Evolutionary conservation across 1,140 invertebrate genomes (phyloP).

Genomic region (Orussus abietinus): DNA sequence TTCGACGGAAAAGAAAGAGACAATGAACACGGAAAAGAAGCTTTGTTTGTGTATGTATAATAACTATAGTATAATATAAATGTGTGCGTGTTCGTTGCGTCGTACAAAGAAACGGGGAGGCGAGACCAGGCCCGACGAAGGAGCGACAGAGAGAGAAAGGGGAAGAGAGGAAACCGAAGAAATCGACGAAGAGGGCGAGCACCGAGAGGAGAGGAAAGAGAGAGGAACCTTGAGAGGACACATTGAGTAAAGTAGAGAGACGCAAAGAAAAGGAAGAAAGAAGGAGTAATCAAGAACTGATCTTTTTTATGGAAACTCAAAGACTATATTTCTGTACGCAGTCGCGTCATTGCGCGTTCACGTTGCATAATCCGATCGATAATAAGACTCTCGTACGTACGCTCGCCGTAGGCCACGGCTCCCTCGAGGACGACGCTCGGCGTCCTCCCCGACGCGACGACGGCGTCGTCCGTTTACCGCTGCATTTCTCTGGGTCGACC

Average conservation of each 20-base stretch:
- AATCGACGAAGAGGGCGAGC: no score
- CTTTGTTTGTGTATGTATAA: constrained; percentile 51
- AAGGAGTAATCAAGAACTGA: constrained; percentile 47
- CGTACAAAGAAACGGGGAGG: constrained; percentile 41
- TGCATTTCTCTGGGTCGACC: no score
- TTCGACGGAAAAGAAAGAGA: constrained; percentile 12
- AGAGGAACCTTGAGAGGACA: constrained; percentile 13
- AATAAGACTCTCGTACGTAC: constrained; percentile 51
- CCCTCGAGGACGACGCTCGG: no score
- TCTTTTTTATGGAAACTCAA: constrained; percentile 57
- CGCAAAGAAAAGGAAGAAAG: background rate
- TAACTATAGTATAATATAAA: constrained; percentile 48
- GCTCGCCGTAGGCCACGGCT: constrained; percentile 43
- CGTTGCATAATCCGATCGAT: constrained; percentile 54
- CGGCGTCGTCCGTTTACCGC: no score
- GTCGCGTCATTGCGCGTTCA: constrained; percentile 54
- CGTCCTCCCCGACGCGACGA: no score
- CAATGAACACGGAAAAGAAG: constrained; percentile 22
- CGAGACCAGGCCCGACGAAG: constrained; percentile 10
- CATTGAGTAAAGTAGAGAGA: constrained; percentile 7
- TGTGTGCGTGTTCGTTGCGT: constrained; percentile 52
- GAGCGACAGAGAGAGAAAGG: constrained; percentile 4
- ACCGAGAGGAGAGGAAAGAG: constrained; percentile 11
- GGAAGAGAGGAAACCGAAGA: constrained; percentile 11
- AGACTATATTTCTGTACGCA: constrained; percentile 56